A percentile compares a stretch with the other conserved stretches of the same genome.
phyloP scores from a whole-genome alignment of 1,140 invertebrate genomes.

The Globodera ellingtonae region DNA sequence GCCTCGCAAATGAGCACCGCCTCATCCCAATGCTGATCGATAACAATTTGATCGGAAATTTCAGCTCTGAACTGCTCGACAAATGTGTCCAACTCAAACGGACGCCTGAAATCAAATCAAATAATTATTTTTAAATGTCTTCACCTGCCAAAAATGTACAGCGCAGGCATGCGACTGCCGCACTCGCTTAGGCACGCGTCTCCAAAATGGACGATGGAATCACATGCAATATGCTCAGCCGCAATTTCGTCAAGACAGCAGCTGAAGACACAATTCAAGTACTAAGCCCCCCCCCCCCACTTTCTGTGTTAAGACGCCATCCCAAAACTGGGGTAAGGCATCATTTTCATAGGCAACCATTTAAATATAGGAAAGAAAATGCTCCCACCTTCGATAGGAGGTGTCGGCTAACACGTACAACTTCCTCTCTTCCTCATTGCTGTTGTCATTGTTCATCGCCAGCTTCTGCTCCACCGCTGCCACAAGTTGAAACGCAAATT shows the following conservation, averaged over 20 bases:
- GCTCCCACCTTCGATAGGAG: conserved; percentile 50
- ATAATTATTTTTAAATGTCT: neutral
- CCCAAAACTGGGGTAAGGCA: too few species aligned
- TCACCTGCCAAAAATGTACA: conserved; percentile 50
- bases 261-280: conserved; percentile 28
- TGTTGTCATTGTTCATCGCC: conserved; percentile 1
- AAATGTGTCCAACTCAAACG: conserved; percentile 41
- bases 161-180: conserved; percentile 40
- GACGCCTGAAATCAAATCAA: neutral
- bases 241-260: conserved; percentile 58
- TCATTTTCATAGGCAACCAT: neutral
- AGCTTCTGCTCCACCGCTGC: conserved; percentile 26
- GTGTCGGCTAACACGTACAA: conserved; percentile 55
- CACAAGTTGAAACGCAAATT: conserved; percentile 34
- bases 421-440: conserved; percentile 19
- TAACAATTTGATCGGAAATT: neutral
- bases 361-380: conserved; percentile 6
- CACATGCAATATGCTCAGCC: conserved; percentile 53
- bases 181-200: conserved; percentile 53
- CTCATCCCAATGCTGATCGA: conserved; percentile 17
- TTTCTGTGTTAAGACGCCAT: too few species aligned
- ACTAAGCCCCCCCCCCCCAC: too few species aligned
- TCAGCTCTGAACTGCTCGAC: conserved; percentile 3
- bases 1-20: conserved; percentile 45
- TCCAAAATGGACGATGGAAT: conserved; percentile 55